Evolutionary conservation across 2,888 invertebrate species (phyloP).

Genomic region (Stenchaetothrips biformis): DNA sequence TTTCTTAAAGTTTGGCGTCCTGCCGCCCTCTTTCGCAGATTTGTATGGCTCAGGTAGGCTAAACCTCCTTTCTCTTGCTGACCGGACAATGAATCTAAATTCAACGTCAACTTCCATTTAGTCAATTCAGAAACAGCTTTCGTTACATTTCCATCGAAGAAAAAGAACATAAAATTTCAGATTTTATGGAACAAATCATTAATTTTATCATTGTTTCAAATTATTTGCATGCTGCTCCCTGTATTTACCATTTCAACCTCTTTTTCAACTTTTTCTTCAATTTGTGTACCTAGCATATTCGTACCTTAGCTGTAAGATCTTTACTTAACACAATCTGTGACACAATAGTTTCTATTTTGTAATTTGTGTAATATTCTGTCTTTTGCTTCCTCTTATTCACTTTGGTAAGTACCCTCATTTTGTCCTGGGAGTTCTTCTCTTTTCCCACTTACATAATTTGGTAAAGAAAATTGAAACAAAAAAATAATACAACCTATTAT

Average conservation of each 20-base stretch:
- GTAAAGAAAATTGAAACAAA: not conserved
- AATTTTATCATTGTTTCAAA: not conserved
- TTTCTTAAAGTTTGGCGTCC: constrained; percentile 16
- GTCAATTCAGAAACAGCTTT: no score
- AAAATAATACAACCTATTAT: not conserved
- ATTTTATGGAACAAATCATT: no score
- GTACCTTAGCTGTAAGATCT: not conserved
- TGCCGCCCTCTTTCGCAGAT: constrained; percentile 18
- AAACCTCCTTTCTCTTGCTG: not conserved
- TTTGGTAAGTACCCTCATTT: not conserved
- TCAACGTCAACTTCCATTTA: no score
- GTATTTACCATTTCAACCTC: not conserved
- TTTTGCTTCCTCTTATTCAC: not conserved
- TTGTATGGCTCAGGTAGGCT: constrained; percentile 22
- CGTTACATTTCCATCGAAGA: no score
- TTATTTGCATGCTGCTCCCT: not conserved
- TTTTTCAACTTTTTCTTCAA: not conserved
- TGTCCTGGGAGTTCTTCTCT: no score
- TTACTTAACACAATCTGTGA: not conserved
- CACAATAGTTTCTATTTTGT: not conserved
- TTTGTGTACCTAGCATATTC: not conserved
- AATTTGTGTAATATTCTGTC: constrained; percentile 6
- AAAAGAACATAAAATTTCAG: no score
- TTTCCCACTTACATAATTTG: not conserved
- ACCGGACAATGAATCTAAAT: no score